Evolutionary conservation across 2,888 invertebrate genomes (phyloP).

Genomic region (Brenthis ino): DNA sequence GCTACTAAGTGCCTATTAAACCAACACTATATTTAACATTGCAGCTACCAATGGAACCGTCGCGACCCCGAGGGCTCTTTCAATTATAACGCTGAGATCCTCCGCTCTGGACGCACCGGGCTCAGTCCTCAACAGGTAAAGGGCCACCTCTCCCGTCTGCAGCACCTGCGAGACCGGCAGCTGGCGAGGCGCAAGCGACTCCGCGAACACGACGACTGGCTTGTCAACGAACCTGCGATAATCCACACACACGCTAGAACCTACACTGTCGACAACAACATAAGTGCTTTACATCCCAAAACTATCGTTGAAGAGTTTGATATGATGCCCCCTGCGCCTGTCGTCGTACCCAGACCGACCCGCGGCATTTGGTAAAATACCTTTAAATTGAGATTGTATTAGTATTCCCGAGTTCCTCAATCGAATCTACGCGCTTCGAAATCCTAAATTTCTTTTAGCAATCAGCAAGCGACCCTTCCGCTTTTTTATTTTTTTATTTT

Average conservation of each 20-base stretch:
- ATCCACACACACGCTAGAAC: slow-evolving; percentile 78
- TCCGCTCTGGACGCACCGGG: slow-evolving; percentile 68
- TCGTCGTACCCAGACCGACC: slow-evolving; percentile 49
- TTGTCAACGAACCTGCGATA: slow-evolving; percentile 66
- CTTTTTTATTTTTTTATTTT: slow-evolving; percentile 22
- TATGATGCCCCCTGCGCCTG: slow-evolving; percentile 60
- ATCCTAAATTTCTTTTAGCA: slow-evolving; percentile 40
- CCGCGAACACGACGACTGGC: slow-evolving; percentile 63
- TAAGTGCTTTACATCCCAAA: slow-evolving; percentile 82
- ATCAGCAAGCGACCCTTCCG: slow-evolving; percentile 36
- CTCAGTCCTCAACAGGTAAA: slow-evolving; percentile 70
- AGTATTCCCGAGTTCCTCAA: slow-evolving; percentile 41
- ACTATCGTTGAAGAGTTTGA: slow-evolving; percentile 82
- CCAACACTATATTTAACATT: slow-evolving; percentile 11
- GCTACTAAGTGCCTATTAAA: not conserved
- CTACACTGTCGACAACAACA: slow-evolving; percentile 78
- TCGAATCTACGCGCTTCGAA: slow-evolving; percentile 40
- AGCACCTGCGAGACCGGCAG: slow-evolving; percentile 71
- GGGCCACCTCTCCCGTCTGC: slow-evolving; percentile 63
- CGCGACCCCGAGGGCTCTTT: slow-evolving; percentile 74
- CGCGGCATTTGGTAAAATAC: slow-evolving; percentile 49
- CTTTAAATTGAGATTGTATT: slow-evolving; percentile 29
- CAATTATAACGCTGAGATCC: slow-evolving; percentile 67
- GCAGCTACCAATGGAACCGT: slow-evolving; percentile 75
- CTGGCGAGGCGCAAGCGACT: slow-evolving; percentile 61